These are phyloP conservation scores for Graptemys geographica DNA, from an alignment of 2,797 vertebrate genomes.

Conservation along the genomic window DNA sequence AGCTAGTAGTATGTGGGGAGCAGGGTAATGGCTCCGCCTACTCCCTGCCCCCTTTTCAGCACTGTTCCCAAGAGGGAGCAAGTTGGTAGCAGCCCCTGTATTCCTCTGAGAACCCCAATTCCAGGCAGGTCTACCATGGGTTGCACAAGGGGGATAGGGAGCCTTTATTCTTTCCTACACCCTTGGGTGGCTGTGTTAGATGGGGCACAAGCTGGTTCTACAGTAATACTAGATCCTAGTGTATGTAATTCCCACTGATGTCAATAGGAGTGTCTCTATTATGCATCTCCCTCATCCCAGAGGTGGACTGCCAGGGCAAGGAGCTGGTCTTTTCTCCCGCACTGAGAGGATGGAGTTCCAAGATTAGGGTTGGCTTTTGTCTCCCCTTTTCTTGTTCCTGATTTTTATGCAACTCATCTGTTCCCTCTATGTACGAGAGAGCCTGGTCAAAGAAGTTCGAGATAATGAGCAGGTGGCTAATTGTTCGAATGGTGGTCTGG, in stretches of 20 bases:
- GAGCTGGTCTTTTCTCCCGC: background rate
- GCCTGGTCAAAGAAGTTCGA: background rate
- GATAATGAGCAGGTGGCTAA: background rate
- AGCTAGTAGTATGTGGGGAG: background rate
- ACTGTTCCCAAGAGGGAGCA: background rate
- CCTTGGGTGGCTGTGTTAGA: fast-evolving
- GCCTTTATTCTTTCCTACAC: background rate
- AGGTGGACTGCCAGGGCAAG: background rate
- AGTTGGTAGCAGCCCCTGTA: background rate
- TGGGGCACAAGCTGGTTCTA: background rate
- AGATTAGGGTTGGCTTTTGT: background rate
- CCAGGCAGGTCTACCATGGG: background rate
- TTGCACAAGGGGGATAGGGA: background rate
- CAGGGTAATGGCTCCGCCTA: background rate
- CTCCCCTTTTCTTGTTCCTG: background rate
- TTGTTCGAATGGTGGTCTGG: no score
- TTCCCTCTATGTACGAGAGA: background rate
- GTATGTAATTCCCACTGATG: background rate
- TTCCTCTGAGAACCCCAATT: background rate
- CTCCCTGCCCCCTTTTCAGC: background rate
- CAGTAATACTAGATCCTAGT: background rate
- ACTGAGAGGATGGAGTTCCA: fast-evolving
- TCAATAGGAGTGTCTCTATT: background rate
- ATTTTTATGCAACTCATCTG: background rate
- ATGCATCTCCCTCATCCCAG: background rate